Base-by-base conservation (phyloP, 2,797 vertebrate species). In the Gadopsis marmoratus region DNA sequence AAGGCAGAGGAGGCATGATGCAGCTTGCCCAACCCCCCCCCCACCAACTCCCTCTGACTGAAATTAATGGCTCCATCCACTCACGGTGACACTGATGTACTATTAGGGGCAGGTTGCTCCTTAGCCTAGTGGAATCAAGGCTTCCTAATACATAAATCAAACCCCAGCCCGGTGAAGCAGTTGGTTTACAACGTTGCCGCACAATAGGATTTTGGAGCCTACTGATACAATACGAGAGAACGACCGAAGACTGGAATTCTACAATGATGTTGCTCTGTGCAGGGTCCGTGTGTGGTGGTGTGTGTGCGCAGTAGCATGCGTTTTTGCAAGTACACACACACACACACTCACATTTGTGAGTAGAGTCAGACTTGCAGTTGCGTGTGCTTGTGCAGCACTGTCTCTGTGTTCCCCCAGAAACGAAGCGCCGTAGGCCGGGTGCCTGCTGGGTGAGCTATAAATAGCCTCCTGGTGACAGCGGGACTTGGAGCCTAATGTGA, bases 401-500 rank as follows among this genome's bases (percentile, higher is more conserved):
- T 76, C 37, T 77, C 72, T 69, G 63, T 71, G 45, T 78, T 64
- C 74, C 58, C 71, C 70, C 45, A 75, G 77, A 88, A 87, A 88
- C 87, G 79, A 88, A 87, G 59, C 17, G 63, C 86, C 78, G 85
- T 76, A 68, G 77, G 88, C 89, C 26, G 83, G 74, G 62, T 71
- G 88, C 82, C 88, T 90, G 86, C 78, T 89, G 89, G 86, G 84
- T 21, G 70, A 79, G 73, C 89, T 93, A 92, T 92, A 91, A 94
- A 93, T 93, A 93, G 84, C 81, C 63, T 53, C 26, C 35, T 88
- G 88, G 82, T 91, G 92, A 94, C 93, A 93, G 87, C 88, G 86
- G 84, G 86, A 88, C 84, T 90, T 83, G 48, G 67, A 86, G 92
- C 82, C 76, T 79, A 77, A 84, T 78, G 84, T 88, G 84, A 85